A percentile compares a stretch with the other conserved stretches of the same genome.
These are phyloP conservation scores for Steatornis caripensis DNA, from an alignment of 2,113 vertebrate species.

Conservation along the genomic window DNA sequence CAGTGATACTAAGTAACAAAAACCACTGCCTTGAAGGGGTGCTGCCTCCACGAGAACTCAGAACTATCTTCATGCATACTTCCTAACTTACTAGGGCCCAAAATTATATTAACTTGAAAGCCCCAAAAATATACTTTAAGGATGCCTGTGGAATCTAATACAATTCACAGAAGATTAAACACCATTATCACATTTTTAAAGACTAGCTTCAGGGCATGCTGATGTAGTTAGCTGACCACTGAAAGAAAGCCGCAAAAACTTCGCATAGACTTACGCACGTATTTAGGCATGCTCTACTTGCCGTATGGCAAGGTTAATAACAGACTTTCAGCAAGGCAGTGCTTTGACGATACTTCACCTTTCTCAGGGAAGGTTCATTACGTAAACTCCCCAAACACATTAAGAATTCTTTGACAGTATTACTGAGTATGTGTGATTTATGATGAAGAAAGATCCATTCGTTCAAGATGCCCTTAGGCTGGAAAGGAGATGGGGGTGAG, in stretches of 20 bases:
- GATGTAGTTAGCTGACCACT: neutral
- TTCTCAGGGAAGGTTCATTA: conserved; percentile 3
- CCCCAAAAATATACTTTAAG: neutral
- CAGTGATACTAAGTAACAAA: neutral
- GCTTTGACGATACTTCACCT: neutral
- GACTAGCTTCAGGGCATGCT: neutral
- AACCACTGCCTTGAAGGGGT: neutral
- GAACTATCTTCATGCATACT: neutral
- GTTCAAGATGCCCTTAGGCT: conserved; percentile 3
- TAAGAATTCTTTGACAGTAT: conserved; percentile 20
- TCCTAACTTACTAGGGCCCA: neutral
- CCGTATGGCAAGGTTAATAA: neutral
- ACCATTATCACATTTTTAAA: neutral
- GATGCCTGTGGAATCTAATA: neutral
- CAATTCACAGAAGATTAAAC: neutral
- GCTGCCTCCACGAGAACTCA: neutral
- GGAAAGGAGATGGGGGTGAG: neutral
- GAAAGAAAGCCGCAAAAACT: neutral
- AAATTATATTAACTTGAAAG: neutral
- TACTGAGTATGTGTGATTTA: conserved; percentile 17
- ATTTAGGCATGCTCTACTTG: neutral
- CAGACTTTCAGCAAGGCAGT: neutral
- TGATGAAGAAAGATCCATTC: neutral
- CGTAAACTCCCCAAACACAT: conserved; percentile 28
- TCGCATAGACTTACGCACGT: neutral